phyloP scores from a whole-genome alignment of 2,888 invertebrate species.

The Tricholauxania praeusta region DNA sequence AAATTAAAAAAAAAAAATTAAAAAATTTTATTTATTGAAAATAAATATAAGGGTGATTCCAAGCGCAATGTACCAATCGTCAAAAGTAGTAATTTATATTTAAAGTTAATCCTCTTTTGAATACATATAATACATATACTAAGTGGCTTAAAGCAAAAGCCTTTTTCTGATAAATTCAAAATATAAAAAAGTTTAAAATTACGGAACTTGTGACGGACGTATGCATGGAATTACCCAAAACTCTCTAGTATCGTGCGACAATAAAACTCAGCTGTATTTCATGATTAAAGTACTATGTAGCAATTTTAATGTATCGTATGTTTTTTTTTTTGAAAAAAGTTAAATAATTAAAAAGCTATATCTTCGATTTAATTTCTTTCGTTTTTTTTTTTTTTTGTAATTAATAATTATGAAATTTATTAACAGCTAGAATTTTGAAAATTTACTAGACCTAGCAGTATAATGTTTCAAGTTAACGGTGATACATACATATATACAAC shows the following conservation, averaged over 20 bases:
- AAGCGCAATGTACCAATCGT: too few species aligned
- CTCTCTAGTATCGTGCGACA: slow-evolving; percentile 59
- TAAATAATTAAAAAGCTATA: not conserved
- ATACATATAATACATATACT: too few species aligned
- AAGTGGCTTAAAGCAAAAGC: too few species aligned
- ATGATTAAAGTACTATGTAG: slow-evolving; percentile 43
- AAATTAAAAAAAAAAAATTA: slow-evolving; percentile 6
- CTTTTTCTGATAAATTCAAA: too few species aligned
- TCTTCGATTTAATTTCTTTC: not conserved
- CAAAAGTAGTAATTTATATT: too few species aligned
- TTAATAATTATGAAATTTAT: not conserved
- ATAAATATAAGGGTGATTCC: not conserved
- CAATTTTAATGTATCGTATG: slow-evolving; percentile 6
- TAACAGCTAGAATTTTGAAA: slow-evolving; percentile 2
- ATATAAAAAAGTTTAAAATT: too few species aligned
- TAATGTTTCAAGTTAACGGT: slow-evolving; percentile 34
- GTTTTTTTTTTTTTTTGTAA: not conserved
- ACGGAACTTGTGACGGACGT: too few species aligned
- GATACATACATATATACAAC: slow-evolving; percentile 32
- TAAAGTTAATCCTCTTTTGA: too few species aligned
- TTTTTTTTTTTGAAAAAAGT: not conserved
- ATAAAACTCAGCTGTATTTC: slow-evolving; percentile 64
- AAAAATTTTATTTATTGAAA: not conserved
- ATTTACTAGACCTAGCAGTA: too few species aligned
- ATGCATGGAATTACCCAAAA: too few species aligned